Evolutionary conservation across 2,797 vertebrate species (phyloP), one percentile per base, ranked within the genome.

Genomic region (Coregonus suidteri): DNA sequence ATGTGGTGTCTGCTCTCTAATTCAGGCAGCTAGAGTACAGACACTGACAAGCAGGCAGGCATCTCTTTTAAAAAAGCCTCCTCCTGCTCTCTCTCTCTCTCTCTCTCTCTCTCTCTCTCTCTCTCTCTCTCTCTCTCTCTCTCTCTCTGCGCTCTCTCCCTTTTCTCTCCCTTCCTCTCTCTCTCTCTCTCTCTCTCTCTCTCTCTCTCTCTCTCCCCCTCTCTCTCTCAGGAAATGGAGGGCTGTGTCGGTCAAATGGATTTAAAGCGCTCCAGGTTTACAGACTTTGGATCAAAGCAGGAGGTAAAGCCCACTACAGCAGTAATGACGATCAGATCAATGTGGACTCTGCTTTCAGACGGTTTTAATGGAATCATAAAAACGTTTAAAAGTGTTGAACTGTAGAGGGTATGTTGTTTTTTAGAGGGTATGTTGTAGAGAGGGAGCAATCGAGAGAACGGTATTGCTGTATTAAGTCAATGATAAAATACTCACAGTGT

Each of bases 1-100:
- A 86, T 85, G 87, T 82, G 77, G 78, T 90, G 89, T 84, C 83
- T 88, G 79, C 87, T 88, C 90, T 88, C 90, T 88, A 83, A 89
- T 81, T 80, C 41, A 3, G 41, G 87, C 84, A 87, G 80, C 79
- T 7, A 20, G 18, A 20, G 54, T 59, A 15, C 13, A 59, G 56
- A 59, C 84, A 87, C 41, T 47, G 41, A 47, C 41, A 47, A 47
- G 41, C 41, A 47, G 41, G 41, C 15, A 84, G 84, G 83, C 82
- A 83, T 84, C 83, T 72, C 62, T 78, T 86, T 80, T 83, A 77
- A 86, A 80, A 87, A 77, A 11, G 16, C 4, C 0, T n/a, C 62
- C 76, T 77, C 47, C 76, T 82, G 75, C 71, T 74, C 75, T 75
- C 35, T 66, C 7, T 47, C 41, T 47, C 41, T 25, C n/a, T 13